phyloP scores from a whole-genome alignment of 2,113 vertebrate genomes.

The Craseonycteris thonglongyai region DNA sequence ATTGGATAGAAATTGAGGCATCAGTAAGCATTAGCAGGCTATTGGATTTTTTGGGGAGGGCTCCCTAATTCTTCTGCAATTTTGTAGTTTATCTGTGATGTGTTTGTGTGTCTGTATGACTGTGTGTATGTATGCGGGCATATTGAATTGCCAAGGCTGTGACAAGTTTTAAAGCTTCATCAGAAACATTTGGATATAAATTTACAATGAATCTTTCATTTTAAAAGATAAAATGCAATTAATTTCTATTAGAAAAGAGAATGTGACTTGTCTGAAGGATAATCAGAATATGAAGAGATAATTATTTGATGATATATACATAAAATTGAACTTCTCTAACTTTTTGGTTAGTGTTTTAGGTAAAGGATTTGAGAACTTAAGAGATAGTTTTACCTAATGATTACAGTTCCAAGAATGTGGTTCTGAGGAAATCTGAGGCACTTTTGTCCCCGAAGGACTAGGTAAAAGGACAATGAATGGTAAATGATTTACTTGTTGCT shows the following conservation, averaged over 20 bases:
- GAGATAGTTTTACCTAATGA: neutral
- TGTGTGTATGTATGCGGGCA: neutral
- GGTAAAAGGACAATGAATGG: neutral
- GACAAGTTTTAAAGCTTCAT: neutral
- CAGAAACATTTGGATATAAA: neutral
- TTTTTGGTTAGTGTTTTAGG: constrained; percentile 14
- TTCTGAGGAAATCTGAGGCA: neutral
- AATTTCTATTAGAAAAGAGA: neutral
- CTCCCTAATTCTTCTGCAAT: neutral
- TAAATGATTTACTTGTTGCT: constrained; percentile 11
- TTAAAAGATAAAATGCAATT: constrained; percentile 2
- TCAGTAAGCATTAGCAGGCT: neutral
- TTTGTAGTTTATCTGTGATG: neutral
- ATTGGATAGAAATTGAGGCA: neutral
- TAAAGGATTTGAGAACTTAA: neutral
- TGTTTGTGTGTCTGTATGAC: neutral
- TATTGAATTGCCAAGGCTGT: neutral
- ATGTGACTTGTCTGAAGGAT: neutral
- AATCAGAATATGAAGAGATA: neutral
- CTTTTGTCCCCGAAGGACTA: neutral
- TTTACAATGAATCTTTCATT: neutral
- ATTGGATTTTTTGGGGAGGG: neutral
- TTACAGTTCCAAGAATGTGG: neutral
- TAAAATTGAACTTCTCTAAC: neutral
- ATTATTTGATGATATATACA: neutral